Evolutionary conservation across 2,113 vertebrate genomes (phyloP), one percentile per base, ranked within the genome.

Genomic region (Oryzias melastigma): DNA sequence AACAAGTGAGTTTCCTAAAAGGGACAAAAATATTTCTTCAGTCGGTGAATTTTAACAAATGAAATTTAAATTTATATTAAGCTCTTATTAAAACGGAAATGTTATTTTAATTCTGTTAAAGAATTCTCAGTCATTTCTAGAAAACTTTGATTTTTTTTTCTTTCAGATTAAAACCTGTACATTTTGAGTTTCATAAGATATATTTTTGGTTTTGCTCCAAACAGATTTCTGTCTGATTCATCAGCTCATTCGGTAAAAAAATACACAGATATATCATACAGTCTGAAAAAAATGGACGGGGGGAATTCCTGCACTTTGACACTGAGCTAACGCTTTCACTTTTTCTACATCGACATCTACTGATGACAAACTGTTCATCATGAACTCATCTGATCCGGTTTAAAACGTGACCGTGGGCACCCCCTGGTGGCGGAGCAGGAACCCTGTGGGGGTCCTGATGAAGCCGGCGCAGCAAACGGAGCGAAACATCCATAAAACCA

Each of bases 401-500:
- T 44, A 17, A 14, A 17, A 16, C 1, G 43, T 16, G 43, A 44
- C 15, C 14, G 43, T 16, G 55, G 18, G 78, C 74, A 65, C 80
- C 83, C 67, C 50, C 77, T 20, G 5, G 69, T n/a, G 0, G 74
- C 63, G 1, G 67, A 66, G 49, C 63, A 17, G 51, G 27, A 78
- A 47, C 60, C 58, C 75, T 65, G 72, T 69, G 41, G 64, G n/a
- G 41, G 19, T 67, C 59, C 58, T 2, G 57, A 57, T 61, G 7
- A 62, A 66, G 77, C 0, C 73, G 68, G 62, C 22, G 57, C 72
- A 80, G 80, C 77, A 65, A 67, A 17, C 35, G 73, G 60, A 80
- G 53, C 22, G 1, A 68, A 40, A 60, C 53, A 47, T 22, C 7
- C 6, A 42, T 8, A 15, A n/a, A 69, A 65, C 65, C 4, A 1